These are phyloP conservation scores for Nematopogon swammerdamellus DNA, from an alignment of 2,888 invertebrate genomes.

Conservation along the genomic window DNA sequence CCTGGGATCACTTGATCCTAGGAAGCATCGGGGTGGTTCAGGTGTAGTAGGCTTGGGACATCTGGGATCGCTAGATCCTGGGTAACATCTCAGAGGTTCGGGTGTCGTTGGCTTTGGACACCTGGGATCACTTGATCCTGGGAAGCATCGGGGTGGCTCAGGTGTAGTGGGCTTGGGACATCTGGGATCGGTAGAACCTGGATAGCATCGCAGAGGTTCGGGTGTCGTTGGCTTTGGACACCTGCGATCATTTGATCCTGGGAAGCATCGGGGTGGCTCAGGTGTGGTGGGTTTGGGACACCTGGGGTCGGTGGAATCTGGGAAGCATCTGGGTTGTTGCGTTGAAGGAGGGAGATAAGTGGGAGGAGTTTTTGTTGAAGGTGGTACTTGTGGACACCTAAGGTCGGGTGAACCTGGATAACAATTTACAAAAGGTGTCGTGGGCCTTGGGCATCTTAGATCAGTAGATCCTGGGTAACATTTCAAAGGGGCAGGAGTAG, in stretches of 20 bases:
- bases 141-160: slow-evolving; percentile 21
- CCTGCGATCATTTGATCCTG: slow-evolving; percentile 20
- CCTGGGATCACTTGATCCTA: slow-evolving; percentile 26
- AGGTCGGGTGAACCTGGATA: slow-evolving; percentile 22
- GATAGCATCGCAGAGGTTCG: slow-evolving; percentile 16
- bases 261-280: slow-evolving; percentile 17
- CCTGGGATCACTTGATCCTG: slow-evolving; percentile 26
- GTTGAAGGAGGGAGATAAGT: slow-evolving; percentile 14
- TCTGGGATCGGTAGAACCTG: slow-evolving; percentile 23
- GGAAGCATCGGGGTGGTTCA: slow-evolving; percentile 18
- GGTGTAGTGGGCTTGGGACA: slow-evolving; percentile 24
- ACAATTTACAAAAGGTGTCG: slow-evolving; percentile 14
- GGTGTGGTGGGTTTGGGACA: slow-evolving; percentile 19
- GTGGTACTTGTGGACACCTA: slow-evolving; percentile 18
- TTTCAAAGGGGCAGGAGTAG: slow-evolving; percentile 3
- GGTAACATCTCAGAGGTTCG: slow-evolving; percentile 15
- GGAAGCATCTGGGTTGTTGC: slow-evolving; percentile 7
- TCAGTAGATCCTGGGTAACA: slow-evolving; percentile 22
- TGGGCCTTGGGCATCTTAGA: slow-evolving; percentile 16
- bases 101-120: slow-evolving; percentile 23
- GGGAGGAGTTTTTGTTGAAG: slow-evolving; percentile 13
- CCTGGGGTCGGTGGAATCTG: slow-evolving; percentile 12
- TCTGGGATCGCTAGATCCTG: slow-evolving; percentile 17
- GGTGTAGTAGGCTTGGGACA: slow-evolving; percentile 16
- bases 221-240: slow-evolving; percentile 18